Percentiles rank a stretch among this genome's conserved stretches.
These are phyloP conservation scores for Bilobella aurantiaca DNA, from an alignment of 1,140 invertebrate genomes.

Conservation along the genomic window DNA sequence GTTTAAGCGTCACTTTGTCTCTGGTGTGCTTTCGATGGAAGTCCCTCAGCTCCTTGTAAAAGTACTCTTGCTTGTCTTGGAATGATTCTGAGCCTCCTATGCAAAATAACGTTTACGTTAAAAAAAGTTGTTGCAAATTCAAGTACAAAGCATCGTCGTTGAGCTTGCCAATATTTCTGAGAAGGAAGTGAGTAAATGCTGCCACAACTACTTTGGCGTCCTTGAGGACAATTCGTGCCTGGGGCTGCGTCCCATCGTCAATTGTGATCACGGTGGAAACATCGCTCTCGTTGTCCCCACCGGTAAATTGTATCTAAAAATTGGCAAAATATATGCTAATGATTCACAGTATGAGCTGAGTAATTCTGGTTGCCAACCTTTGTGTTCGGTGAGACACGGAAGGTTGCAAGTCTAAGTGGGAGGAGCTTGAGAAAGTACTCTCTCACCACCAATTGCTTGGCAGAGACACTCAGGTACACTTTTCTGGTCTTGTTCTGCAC, in stretches of 20 bases:
- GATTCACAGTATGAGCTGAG: neutral
- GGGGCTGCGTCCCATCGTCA: conserved; percentile 81
- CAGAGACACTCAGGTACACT: conserved; percentile 75
- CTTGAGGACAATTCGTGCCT: conserved; percentile 65
- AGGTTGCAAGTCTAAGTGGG: conserved; percentile 80
- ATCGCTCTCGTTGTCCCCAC: conserved; percentile 26
- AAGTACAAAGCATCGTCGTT: neutral
- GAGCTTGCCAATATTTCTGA: conserved; percentile 73
- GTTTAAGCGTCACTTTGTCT: conserved; percentile 60
- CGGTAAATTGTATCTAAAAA: too few species aligned
- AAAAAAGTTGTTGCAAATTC: neutral
- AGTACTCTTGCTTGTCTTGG: conserved; percentile 89
- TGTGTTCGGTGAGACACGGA: conserved; percentile 80
- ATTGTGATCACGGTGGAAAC: conserved; percentile 55
- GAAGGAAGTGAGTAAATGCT: conserved; percentile 78
- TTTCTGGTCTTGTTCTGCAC: conserved; percentile 64
- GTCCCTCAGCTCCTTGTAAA: conserved; percentile 82
- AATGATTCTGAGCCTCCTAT: conserved; percentile 82
- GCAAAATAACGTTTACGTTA: conserved; percentile 8
- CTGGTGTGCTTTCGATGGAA: conserved; percentile 73
- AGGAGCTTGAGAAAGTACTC: conserved; percentile 86
- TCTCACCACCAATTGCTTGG: conserved; percentile 80
- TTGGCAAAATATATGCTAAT: too few species aligned
- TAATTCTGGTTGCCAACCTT: conserved; percentile 54
- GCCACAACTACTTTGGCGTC: conserved; percentile 83